Conservation (phyloP, 2,113 vertebrate species). For the Muscicapa adusta region DNA sequence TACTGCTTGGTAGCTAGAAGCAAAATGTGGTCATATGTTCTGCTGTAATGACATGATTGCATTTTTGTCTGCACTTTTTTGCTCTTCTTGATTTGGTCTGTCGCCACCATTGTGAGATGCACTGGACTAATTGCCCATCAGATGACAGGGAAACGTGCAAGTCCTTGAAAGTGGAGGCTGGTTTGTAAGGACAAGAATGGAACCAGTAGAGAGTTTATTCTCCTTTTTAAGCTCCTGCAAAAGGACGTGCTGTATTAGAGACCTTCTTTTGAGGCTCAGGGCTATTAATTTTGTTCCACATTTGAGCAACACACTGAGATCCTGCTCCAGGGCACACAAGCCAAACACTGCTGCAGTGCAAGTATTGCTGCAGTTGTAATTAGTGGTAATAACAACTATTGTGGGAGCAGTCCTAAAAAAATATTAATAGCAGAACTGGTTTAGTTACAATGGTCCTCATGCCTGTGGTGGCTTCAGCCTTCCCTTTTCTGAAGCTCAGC, state of each 20-base stretch:
- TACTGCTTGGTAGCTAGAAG: constrained; percentile 13
- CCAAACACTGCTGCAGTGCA: not conserved
- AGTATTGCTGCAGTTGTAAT: not conserved
- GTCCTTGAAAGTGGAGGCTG: not conserved
- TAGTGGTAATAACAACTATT: not conserved
- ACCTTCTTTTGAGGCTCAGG: not conserved
- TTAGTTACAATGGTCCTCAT: not conserved
- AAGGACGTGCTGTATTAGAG: not conserved
- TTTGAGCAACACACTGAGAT: not conserved
- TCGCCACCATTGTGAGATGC: constrained; percentile 4
- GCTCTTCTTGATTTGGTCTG: not conserved
- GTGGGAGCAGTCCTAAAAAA: not conserved
- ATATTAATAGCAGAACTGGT: not conserved
- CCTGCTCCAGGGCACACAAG: not conserved
- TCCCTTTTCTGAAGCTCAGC: not conserved
- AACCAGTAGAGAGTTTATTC: not conserved
- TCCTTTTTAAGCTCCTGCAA: not conserved
- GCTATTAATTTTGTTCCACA: not conserved
- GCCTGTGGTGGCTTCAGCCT: not conserved
- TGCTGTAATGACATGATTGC: not conserved
- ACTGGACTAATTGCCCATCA: constrained; percentile 1
- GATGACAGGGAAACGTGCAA: not conserved
- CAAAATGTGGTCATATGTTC: constrained; percentile 22
- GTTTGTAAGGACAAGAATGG: not conserved
- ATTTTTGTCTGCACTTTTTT: constrained; percentile 22